A percentile compares a stretch with the other conserved stretches of the same genome.
Conservation (phyloP, 1,140 invertebrate genomes). For the Argopecten irradians region DNA sequence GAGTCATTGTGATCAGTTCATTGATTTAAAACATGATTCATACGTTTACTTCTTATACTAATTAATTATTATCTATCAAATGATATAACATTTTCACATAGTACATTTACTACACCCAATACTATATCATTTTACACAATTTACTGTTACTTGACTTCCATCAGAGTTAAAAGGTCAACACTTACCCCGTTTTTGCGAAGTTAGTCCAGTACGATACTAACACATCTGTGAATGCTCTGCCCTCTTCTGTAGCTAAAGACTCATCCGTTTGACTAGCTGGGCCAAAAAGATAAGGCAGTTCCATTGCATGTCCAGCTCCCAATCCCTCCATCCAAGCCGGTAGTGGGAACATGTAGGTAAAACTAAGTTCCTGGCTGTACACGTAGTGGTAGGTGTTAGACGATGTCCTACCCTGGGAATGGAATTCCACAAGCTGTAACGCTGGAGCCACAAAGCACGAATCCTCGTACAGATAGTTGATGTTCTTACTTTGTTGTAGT, state of each 20-base stretch:
- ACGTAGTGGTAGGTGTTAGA: constrained; percentile 48
- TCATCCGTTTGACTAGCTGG: neutral
- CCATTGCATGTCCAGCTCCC: constrained; percentile 46
- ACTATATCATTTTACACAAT: no score
- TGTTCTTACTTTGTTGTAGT: constrained; percentile 26
- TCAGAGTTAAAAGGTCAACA: neutral
- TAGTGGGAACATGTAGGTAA: neutral
- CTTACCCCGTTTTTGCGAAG: constrained; percentile 51
- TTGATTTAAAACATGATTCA: no score
- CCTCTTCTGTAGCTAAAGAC: neutral
- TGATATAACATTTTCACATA: no score
- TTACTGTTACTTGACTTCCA: no score
- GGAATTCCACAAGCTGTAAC: constrained; percentile 25
- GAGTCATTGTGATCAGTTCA: no score
- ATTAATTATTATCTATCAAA: no score
- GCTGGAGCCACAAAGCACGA: constrained; percentile 30
- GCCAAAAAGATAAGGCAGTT: constrained; percentile 48
- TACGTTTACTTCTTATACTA: no score
- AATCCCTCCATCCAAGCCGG: constrained; percentile 43
- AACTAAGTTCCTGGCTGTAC: constrained; percentile 25
- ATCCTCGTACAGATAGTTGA: neutral
- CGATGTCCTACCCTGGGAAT: neutral
- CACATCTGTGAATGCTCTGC: constrained; percentile 26
- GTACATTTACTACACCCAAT: no score
- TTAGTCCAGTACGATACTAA: constrained; percentile 55